Evolutionary conservation across 2,797 vertebrate species (phyloP).

Genomic region (Cirrhinus molitorella): DNA sequence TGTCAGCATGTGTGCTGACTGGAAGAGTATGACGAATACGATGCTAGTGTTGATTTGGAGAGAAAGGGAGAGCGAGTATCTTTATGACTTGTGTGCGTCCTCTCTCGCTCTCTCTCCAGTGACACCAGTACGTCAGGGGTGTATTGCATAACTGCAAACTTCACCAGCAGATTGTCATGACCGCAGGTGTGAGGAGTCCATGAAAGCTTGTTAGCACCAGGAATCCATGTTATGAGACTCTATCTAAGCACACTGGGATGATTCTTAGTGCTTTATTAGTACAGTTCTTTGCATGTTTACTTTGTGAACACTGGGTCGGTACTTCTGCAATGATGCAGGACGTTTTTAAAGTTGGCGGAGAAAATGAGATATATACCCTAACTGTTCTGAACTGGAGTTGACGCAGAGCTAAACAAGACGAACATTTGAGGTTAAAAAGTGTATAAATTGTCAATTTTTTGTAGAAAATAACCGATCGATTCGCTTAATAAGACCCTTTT

Average conservation of each 20-base stretch:
- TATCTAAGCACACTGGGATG: not conserved
- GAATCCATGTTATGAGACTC: not conserved
- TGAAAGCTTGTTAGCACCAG: constrained; percentile 1
- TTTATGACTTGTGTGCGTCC: not conserved
- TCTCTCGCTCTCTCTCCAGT: not conserved
- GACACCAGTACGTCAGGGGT: not conserved
- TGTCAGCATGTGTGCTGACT: not conserved
- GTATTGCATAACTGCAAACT: not conserved
- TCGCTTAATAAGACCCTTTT: no score
- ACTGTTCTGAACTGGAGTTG: no score
- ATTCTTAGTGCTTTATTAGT: not conserved
- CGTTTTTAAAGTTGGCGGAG: no score
- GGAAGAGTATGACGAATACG: not conserved
- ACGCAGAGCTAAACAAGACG: no score
- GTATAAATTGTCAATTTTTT: no score
- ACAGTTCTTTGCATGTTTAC: no score
- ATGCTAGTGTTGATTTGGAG: not conserved
- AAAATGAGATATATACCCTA: no score
- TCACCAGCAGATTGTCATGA: constrained; percentile 12
- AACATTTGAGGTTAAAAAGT: no score
- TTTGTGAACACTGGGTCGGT: no score
- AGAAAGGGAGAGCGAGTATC: not conserved
- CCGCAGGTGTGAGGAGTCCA: constrained; percentile 13
- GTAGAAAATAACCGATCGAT: no score
- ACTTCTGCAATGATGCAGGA: no score